Evolutionary conservation across 2,888 invertebrate genomes (phyloP), one percentile per base, ranked within the genome.

Genomic region (Yponomeuta plumbellus): DNA sequence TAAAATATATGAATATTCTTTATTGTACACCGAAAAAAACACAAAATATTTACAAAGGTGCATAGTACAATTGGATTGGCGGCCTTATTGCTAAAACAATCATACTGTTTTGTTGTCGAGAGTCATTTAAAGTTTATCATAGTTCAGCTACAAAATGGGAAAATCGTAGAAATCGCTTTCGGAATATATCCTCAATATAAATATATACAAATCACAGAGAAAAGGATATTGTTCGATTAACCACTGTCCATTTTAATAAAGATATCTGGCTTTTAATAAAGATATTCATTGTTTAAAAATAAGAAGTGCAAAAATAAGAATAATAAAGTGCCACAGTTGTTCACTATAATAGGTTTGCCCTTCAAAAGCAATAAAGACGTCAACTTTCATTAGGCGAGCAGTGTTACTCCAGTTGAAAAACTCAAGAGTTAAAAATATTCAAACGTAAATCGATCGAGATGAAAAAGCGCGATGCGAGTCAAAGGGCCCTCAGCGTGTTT

Each of bases 361-460:
- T 44, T 52, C 44, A 52, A 52, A 52, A 17, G 44, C 44, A 52
- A 52, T 52, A 52, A 52, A 52, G 44, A 52, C 44, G 44, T 13
- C 44, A 52, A 17, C 44, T 52, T 52, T 52, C 44, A 52, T 52
- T 52, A 52, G 13, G 1, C 13, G 44, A 52, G 44, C 44, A 52
- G 17, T 52, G 44, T 52, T 52, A 59, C 23, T 23, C 21, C 3
- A 21, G 59, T 59, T 59, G 59, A 59, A 59, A 59, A 22, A 59
- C 34, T 8, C 13, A 58, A 39, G 44, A 63, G 63, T 63, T 40
- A 40, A 40, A 40, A 44, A 63, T 63, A 40, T 21, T 40, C n/a
- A 39, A 63, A 63, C 17, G 44, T 40, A 40, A 40, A 40, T 44
- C 23, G 40, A 58, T 58, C 58, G 58, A 58, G 58, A 58, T 58